Conservation (phyloP, 2,113 vertebrate genomes). For the Pogona vitticeps region DNA sequence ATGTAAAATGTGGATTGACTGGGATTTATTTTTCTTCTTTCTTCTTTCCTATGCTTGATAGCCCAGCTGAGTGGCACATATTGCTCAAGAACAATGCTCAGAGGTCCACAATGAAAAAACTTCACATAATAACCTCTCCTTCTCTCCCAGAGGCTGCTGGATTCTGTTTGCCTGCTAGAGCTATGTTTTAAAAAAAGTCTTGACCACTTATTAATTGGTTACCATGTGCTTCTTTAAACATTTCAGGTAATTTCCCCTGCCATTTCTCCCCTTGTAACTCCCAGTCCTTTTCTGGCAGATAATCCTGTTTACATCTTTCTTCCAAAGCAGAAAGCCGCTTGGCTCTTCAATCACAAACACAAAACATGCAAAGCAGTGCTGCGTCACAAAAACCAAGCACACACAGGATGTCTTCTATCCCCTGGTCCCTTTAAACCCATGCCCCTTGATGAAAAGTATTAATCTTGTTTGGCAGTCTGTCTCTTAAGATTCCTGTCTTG, state of each 20-base stretch:
- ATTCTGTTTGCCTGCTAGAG: background rate
- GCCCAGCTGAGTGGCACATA: background rate
- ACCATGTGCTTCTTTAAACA: background rate
- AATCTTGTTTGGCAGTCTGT: background rate
- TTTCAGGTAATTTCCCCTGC: background rate
- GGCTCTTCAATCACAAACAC: background rate
- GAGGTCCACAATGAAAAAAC: background rate
- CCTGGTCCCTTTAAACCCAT: background rate
- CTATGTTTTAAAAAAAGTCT: background rate
- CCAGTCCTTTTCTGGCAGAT: background rate
- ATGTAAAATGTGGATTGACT: background rate
- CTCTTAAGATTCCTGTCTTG: slow-evolving; percentile 1
- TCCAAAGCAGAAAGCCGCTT: background rate
- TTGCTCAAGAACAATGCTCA: background rate
- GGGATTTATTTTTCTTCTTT: background rate
- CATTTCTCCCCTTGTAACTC: background rate
- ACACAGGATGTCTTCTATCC: background rate
- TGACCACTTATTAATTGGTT: background rate
- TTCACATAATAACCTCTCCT: too few species aligned
- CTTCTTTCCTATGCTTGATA: background rate
- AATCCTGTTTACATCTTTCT: background rate
- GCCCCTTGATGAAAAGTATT: background rate
- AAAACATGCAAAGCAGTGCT: background rate
- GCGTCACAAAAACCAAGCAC: background rate
- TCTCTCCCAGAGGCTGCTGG: background rate